A percentile compares a stretch with the other conserved stretches of the same genome.
Conservation (phyloP, 2,797 vertebrate genomes). For the Aulostomus chinensis region DNA sequence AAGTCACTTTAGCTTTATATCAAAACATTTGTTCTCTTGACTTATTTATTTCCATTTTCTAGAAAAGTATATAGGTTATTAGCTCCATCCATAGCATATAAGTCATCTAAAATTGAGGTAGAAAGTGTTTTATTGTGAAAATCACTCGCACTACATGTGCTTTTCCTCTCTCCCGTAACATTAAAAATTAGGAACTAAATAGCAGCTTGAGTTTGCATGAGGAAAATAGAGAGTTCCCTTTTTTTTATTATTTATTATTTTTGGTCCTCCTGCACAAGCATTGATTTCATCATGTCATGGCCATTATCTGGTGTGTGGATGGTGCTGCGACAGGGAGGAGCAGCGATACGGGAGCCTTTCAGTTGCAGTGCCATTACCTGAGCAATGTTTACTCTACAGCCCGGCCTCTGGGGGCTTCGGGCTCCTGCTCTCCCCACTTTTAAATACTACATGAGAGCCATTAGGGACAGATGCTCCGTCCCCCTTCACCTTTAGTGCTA, state of each 20-base stretch:
- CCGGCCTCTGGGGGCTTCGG: neutral
- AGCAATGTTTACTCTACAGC: slow-evolving; percentile 54
- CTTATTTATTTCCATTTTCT: slow-evolving; percentile 73
- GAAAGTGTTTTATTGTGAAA: too few species aligned
- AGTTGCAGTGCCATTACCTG: slow-evolving; percentile 56
- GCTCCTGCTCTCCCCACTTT: slow-evolving; percentile 34
- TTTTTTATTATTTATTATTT: too few species aligned
- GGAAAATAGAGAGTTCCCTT: too few species aligned
- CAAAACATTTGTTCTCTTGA: slow-evolving; percentile 74
- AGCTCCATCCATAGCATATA: too few species aligned
- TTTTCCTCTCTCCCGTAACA: too few species aligned
- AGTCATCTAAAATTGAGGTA: too few species aligned
- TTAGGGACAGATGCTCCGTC: slow-evolving; percentile 50
- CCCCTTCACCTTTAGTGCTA: slow-evolving; percentile 37
- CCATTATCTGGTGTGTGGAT: slow-evolving; percentile 4
- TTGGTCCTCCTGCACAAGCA: neutral
- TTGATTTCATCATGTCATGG: slow-evolving; percentile 35
- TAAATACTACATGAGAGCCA: slow-evolving; percentile 61
- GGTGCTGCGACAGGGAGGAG: slow-evolving; percentile 18
- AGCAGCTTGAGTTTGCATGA: too few species aligned
- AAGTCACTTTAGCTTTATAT: slow-evolving; percentile 63
- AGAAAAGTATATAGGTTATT: slow-evolving; percentile 22
- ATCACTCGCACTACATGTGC: too few species aligned
- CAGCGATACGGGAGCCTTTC: slow-evolving; percentile 23
- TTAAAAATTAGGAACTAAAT: too few species aligned